These are phyloP conservation scores for Rapana venosa DNA, from an alignment of 2,888 invertebrate species.

Conservation along the genomic window DNA sequence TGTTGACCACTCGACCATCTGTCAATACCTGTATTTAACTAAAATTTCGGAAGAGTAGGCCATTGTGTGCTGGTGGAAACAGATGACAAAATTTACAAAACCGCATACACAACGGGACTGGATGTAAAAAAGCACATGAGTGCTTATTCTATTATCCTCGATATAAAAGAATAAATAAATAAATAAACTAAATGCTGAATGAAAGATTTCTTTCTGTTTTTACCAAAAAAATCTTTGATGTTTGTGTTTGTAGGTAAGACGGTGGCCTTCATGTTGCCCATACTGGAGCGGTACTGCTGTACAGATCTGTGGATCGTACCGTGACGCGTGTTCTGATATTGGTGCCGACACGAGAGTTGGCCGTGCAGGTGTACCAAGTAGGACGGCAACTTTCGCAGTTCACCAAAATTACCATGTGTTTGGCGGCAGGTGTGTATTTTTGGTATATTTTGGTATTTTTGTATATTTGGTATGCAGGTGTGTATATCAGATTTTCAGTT, in stretches of 20 bases:
- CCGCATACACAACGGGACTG: no score
- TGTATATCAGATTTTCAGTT: no score
- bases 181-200: background rate
- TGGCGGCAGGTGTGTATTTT: constrained; percentile 73
- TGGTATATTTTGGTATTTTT: background rate
- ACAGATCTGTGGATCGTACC: constrained; percentile 85
- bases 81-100: no score
- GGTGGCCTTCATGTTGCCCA: constrained; percentile 98
- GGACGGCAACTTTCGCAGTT: constrained; percentile 93
- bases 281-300: constrained; percentile 94
- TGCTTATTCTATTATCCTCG: no score
- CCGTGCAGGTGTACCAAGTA: constrained; percentile 97
- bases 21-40: no score
- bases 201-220: background rate
- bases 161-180: no score
- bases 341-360: constrained; percentile 97
- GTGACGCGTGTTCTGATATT: constrained; percentile 91
- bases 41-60: no score
- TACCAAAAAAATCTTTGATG: background rate
- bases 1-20: no score
- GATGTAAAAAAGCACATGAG: no score
- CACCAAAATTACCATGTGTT: constrained; percentile 81
- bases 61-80: no score
- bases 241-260: constrained; percentile 89
- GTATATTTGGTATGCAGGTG: no score